These are phyloP conservation scores for Diaphora mendica DNA, from an alignment of 2,888 invertebrate species.

Conservation along the genomic window DNA sequence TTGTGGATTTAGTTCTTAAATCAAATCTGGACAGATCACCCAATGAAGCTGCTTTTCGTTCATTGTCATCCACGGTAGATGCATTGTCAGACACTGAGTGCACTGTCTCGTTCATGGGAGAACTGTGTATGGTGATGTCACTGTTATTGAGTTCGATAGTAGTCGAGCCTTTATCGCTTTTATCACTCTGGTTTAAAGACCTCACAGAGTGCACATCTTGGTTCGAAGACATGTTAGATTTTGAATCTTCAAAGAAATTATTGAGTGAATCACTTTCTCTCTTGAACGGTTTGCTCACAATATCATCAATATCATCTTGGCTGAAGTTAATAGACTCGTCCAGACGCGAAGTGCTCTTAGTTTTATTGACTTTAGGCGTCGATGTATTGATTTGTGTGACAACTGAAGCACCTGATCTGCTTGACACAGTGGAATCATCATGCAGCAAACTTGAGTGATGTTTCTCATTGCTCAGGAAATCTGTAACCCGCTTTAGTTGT, in stretches of 20 bases:
- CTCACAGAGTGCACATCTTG: constrained; percentile 78
- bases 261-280: constrained; percentile 82
- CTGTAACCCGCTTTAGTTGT: constrained; percentile 74
- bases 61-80: constrained; percentile 86
- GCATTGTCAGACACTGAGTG: constrained; percentile 79
- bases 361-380: constrained; percentile 81
- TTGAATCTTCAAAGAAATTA: constrained; percentile 80
- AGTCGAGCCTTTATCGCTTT: constrained; percentile 85
- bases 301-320: constrained; percentile 85
- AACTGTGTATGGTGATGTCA: constrained; percentile 91
- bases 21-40: constrained; percentile 92
- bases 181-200: constrained; percentile 81
- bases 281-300: constrained; percentile 80
- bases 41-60: constrained; percentile 91
- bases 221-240: constrained; percentile 81
- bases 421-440: constrained; percentile 63
- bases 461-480: constrained; percentile 78
- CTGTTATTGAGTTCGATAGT: constrained; percentile 91
- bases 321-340: constrained; percentile 81
- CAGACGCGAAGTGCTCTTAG: constrained; percentile 67
- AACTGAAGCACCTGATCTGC: constrained; percentile 49
- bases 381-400: constrained; percentile 77
- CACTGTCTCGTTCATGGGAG: constrained; percentile 84
- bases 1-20: constrained; percentile 74
- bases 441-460: constrained; percentile 75